Conservation (phyloP, 2,888 invertebrate genomes). For the Meandrusa payeni region DNA sequence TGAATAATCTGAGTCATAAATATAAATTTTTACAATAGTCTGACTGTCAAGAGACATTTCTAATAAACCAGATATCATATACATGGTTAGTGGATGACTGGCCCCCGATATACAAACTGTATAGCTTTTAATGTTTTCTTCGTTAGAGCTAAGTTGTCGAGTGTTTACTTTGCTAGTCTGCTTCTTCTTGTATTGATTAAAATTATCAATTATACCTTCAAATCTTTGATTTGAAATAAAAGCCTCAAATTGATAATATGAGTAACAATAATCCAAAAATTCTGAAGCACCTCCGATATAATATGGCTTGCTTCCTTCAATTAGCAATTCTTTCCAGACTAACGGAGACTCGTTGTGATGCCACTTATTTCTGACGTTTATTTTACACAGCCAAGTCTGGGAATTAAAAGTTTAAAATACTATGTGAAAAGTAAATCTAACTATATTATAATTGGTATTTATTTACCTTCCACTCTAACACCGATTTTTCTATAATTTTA, state of each 20-base stretch:
- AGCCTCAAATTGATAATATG: constrained; percentile 76
- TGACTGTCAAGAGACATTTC: constrained; percentile 42
- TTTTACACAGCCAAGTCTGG: constrained; percentile 71
- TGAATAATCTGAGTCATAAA: constrained; percentile 50
- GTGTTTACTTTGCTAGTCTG: constrained; percentile 32
- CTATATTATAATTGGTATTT: not conserved
- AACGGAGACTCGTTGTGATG: constrained; percentile 76
- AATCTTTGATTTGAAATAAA: constrained; percentile 51
- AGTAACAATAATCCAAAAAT: constrained; percentile 82
- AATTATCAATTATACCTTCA: constrained; percentile 45
- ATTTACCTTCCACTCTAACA: constrained; percentile 75
- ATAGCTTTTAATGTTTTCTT: constrained; percentile 35
- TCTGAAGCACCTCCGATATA: constrained; percentile 82
- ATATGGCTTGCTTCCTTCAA: constrained; percentile 74
- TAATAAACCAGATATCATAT: constrained; percentile 57
- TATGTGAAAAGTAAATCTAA: too few species aligned
- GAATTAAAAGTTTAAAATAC: too few species aligned
- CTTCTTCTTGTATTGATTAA: constrained; percentile 50
- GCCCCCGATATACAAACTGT: constrained; percentile 60
- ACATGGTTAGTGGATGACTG: constrained; percentile 49
- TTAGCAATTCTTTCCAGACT: constrained; percentile 82
- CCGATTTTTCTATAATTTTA: constrained; percentile 65
- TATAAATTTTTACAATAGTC: constrained; percentile 52
- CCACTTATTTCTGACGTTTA: constrained; percentile 79
- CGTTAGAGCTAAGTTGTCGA: constrained; percentile 27